phyloP scores from a whole-genome alignment of 2,113 vertebrate genomes.

The Passer montanus region DNA sequence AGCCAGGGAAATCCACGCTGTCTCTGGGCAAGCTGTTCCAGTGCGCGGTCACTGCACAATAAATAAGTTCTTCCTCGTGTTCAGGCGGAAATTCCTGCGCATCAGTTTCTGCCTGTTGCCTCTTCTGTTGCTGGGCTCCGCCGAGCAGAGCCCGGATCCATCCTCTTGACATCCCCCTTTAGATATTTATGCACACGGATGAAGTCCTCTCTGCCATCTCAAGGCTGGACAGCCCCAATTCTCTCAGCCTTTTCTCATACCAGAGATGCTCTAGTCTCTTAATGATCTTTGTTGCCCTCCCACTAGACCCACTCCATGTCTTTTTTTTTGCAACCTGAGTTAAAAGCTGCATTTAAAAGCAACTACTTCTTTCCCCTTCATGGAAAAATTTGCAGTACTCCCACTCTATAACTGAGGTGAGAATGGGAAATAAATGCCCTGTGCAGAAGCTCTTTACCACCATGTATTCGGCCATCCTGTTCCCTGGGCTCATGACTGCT shows the following conservation, averaged over 20 bases:
- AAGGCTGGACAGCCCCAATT: too few species aligned
- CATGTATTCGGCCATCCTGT: background rate
- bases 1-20: background rate
- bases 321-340: background rate
- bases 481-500: background rate
- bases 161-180: background rate
- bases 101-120: background rate
- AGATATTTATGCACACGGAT: background rate
- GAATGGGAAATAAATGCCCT: background rate
- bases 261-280: background rate
- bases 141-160: background rate
- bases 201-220: background rate
- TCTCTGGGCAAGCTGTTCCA: background rate
- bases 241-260: background rate
- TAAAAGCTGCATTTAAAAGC: background rate
- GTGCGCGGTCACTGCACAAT: background rate
- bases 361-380: background rate
- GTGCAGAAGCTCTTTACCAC: background rate
- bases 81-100: too few species aligned
- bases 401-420: background rate
- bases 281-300: background rate
- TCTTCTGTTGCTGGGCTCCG: background rate
- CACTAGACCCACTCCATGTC: background rate
- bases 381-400: background rate
- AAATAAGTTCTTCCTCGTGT: background rate